A percentile compares a stretch with the other conserved stretches of the same genome.
Conservation (phyloP, 2,113 vertebrate genomes). For the Megalops atlanticus region DNA sequence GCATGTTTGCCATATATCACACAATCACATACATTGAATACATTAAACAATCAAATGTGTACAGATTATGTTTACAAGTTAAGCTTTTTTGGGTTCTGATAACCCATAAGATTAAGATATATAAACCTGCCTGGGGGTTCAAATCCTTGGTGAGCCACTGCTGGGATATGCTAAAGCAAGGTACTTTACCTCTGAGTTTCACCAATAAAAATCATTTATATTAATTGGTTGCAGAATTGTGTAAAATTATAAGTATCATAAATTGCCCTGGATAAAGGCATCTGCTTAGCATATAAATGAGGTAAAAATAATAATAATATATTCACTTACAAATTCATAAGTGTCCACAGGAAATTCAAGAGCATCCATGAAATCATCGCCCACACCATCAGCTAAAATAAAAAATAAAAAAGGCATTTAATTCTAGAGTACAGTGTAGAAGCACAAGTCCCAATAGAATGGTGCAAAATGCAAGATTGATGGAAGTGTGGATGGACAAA, state of each 20-base stretch:
- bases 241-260: not conserved
- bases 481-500: not conserved
- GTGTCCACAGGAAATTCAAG: not conserved
- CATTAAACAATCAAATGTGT: not conserved
- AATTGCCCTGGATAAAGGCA: not conserved
- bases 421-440: not conserved
- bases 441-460: not conserved
- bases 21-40: not conserved
- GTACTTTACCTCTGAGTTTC: not conserved
- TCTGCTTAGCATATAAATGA: constrained; percentile 4
- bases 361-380: not conserved
- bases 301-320: not conserved
- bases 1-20: not conserved
- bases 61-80: not conserved
- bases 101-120: not conserved
- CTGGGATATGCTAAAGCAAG: not conserved
- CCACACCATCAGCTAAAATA: not conserved
- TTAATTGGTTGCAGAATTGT: not conserved
- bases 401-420: not conserved
- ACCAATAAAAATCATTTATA: not conserved
- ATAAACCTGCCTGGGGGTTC: not conserved
- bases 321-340: not conserved
- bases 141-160: not conserved
- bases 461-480: not conserved
- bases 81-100: not conserved